Evolutionary conservation across 2,797 vertebrate species (phyloP).

Genomic region (Pantherophis alleghaniensis): DNA sequence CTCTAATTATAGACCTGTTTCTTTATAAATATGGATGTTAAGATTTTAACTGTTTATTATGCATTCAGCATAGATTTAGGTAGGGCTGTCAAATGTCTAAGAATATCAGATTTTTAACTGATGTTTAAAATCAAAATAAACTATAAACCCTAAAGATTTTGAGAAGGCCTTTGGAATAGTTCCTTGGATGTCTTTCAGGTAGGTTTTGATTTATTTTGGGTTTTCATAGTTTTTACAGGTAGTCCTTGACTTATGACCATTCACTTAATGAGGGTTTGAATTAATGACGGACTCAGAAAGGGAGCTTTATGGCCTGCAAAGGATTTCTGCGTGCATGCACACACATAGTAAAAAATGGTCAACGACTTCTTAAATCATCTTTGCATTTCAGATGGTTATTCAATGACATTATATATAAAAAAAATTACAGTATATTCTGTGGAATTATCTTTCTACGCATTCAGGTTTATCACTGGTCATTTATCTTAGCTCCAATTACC

Average conservation of each 20-base stretch:
- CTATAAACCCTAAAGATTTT: background rate
- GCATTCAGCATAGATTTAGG: background rate
- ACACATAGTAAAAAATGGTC: background rate
- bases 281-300: background rate
- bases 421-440: background rate
- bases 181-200: background rate
- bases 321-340: background rate
- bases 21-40: background rate
- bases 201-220: background rate
- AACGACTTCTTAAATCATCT: background rate
- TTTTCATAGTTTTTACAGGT: background rate
- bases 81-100: background rate
- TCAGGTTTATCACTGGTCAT: background rate
- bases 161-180: background rate
- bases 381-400: background rate
- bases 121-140: background rate
- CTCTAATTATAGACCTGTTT: background rate
- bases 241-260: background rate
- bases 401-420: background rate
- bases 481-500: background rate
- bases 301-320: background rate
- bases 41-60: background rate
- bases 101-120: background rate
- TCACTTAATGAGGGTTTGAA: background rate
- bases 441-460: background rate